Conservation (phyloP, 2,888 invertebrate genomes). For the Drosophila mettleri region DNA sequence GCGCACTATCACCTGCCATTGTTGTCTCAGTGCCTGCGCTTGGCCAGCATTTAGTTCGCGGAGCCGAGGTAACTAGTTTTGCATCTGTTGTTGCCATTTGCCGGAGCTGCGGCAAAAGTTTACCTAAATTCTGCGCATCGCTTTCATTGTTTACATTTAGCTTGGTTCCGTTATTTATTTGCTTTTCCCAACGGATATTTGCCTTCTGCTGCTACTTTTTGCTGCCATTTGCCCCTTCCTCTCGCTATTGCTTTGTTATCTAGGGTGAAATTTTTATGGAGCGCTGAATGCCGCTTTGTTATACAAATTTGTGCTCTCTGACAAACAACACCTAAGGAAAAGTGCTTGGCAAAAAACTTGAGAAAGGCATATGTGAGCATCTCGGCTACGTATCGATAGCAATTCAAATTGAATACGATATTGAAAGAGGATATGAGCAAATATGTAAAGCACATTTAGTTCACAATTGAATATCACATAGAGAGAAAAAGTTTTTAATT, state of each 20-base stretch:
- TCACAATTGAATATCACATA: background rate
- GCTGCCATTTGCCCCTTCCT: conserved; percentile 33
- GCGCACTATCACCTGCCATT: conserved; percentile 28
- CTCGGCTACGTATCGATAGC: background rate
- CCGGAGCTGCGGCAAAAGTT: conserved; percentile 37
- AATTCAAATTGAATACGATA: background rate
- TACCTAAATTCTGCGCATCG: conserved; percentile 51
- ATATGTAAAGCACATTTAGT: background rate
- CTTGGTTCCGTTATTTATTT: conserved; percentile 62
- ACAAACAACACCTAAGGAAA: conserved; percentile 23
- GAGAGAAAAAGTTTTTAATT: no score
- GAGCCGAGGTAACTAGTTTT: conserved; percentile 40
- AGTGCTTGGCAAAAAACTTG: background rate
- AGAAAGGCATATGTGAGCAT: background rate
- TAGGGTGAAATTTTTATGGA: conserved; percentile 60
- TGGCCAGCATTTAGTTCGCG: conserved; percentile 25
- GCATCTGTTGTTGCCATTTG: conserved; percentile 42
- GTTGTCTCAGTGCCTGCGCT: conserved; percentile 19
- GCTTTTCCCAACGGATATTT: conserved; percentile 59
- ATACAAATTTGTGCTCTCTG: conserved; percentile 63
- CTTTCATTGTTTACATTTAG: conserved; percentile 59
- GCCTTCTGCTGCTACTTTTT: conserved; percentile 16
- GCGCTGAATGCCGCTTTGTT: conserved; percentile 69
- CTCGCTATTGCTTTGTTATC: conserved; percentile 12
- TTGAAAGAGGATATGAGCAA: no score